Percentiles rank a stretch among this genome's conserved stretches.
These are phyloP conservation scores for Vulpes ferrilata DNA, from an alignment of 2,113 vertebrate genomes.

Conservation along the genomic window DNA sequence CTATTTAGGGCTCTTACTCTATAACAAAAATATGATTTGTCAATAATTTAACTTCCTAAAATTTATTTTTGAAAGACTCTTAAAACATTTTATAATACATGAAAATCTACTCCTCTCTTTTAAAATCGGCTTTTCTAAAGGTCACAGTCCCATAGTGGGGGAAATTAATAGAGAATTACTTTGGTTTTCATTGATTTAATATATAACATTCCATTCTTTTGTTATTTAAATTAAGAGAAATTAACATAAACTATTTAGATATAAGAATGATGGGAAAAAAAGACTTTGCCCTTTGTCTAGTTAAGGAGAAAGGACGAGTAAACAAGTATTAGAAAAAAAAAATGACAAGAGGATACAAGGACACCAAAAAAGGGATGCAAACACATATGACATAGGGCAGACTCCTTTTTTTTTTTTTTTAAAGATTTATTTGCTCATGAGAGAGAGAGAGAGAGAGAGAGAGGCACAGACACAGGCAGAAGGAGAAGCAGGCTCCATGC, in stretches of 20 bases:
- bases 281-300: not conserved
- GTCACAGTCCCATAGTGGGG: not conserved
- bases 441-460: too few relatives aligned
- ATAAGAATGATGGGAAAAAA: not conserved
- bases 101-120: not conserved
- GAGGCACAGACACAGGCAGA: too few relatives aligned
- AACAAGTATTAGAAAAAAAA: conserved; percentile 3
- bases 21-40: not conserved
- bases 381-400: not conserved
- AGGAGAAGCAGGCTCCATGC: too few relatives aligned
- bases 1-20: not conserved
- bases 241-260: not conserved
- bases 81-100: not conserved
- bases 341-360: not conserved
- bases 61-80: not conserved
- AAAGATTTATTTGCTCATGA: too few relatives aligned
- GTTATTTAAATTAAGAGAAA: conserved; percentile 21
- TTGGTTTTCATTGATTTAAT: conserved; percentile 35
- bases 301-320: not conserved
- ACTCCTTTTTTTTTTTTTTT: not conserved
- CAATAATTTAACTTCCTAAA: not conserved
- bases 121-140: not conserved
- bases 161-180: not conserved
- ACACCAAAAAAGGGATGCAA: not conserved
- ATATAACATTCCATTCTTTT: not conserved